phyloP scores from a whole-genome alignment of 1,140 invertebrate species.

The Ectropis grisescens region DNA sequence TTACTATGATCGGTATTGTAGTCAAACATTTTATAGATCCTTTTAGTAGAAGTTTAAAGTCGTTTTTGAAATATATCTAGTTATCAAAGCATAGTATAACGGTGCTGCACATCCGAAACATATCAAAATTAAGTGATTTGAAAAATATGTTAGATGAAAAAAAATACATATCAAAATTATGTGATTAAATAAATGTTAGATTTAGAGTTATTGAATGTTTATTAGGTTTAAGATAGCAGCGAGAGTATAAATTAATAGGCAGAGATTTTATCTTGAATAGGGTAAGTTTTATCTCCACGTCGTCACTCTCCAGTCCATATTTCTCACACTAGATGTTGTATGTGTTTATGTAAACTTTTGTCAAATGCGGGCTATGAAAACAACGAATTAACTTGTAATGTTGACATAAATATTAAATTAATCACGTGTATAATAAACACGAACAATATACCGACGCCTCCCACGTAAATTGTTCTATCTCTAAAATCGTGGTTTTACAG shows the following conservation, averaged over 20 bases:
- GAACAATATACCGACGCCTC: not conserved
- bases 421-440: not conserved
- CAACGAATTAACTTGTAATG: conserved; percentile 43
- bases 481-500: too few species aligned
- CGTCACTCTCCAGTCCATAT: not conserved
- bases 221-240: conserved; percentile 11
- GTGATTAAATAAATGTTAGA: conserved; percentile 50
- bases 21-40: conserved; percentile 53
- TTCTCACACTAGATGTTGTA: conserved; percentile 16
- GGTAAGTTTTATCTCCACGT: too few species aligned
- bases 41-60: conserved; percentile 24
- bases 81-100: conserved; percentile 20
- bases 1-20: conserved; percentile 62
- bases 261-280: conserved; percentile 6
- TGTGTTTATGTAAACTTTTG: conserved; percentile 39
- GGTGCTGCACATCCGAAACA: conserved; percentile 38
- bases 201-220: conserved; percentile 21
- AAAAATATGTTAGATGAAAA: conserved; percentile 38
- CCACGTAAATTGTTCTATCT: too few species aligned
- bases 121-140: conserved; percentile 51
- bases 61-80: conserved; percentile 14
- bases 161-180: conserved; percentile 57
- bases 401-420: conserved; percentile 1
- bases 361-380: conserved; percentile 57
- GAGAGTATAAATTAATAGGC: conserved; percentile 7